These are phyloP conservation scores for Cyphomyrus plagiostoma DNA, from an alignment of 2,113 vertebrate genomes.

Conservation along the genomic window DNA sequence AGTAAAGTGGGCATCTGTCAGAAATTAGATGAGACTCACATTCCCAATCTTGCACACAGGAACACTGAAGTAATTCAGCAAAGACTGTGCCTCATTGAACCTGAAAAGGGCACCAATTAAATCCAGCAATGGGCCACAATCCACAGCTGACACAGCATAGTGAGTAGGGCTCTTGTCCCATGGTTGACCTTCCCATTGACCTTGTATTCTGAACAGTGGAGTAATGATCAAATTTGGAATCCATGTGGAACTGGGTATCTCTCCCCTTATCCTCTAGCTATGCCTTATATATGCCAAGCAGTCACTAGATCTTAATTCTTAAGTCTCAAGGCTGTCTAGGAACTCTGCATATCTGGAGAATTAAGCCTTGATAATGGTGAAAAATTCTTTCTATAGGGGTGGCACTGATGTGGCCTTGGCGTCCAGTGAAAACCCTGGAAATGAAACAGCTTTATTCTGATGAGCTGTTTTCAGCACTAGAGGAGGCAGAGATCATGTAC, in stretches of 20 bases:
- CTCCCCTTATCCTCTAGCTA: not conserved
- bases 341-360: not conserved
- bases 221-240: not conserved
- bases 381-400: not conserved
- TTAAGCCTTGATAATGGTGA: not conserved
- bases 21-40: slow-evolving; percentile 12
- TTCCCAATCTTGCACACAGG: not conserved
- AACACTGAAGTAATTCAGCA: not conserved
- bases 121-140: slow-evolving; percentile 37
- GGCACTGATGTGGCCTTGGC: not conserved
- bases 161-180: not conserved
- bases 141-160: slow-evolving; percentile 28
- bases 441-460: not conserved
- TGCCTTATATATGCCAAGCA: not conserved
- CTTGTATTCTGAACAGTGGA: not conserved
- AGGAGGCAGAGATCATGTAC: not conserved
- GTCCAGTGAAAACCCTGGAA: not conserved
- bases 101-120: slow-evolving; percentile 41
- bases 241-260: not conserved
- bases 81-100: slow-evolving; percentile 36
- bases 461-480: not conserved
- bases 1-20: slow-evolving; percentile 15
- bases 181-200: not conserved
- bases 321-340: not conserved
- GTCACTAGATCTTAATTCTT: not conserved